A percentile compares a stretch with the other conserved stretches of the same genome.
These are phyloP conservation scores for Neoarius graeffei DNA, from an alignment of 2,113 vertebrate species.

Conservation along the genomic window DNA sequence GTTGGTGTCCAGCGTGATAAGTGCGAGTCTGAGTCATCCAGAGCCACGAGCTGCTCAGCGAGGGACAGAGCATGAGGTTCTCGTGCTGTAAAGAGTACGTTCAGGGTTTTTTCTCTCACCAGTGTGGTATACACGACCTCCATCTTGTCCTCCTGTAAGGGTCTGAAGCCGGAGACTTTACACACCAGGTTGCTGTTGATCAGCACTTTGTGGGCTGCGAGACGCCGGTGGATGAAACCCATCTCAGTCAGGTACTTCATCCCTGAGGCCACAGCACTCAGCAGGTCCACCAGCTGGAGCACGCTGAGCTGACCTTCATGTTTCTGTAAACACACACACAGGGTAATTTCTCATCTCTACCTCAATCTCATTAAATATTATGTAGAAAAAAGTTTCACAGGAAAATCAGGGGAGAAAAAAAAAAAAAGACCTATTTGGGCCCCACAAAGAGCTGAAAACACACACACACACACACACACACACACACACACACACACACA, in stretches of 20 bases:
- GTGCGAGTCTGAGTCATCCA: neutral
- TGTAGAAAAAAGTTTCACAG: neutral
- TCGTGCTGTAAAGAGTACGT: neutral
- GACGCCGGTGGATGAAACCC: conserved; percentile 90
- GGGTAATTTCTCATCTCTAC: neutral
- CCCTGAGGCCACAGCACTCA: conserved; percentile 87
- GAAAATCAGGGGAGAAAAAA: neutral
- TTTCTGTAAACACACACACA: conserved; percentile 69
- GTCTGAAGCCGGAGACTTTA: conserved; percentile 91
- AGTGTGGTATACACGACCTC: conserved; percentile 91
- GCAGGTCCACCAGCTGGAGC: conserved; percentile 84
- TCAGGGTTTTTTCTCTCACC: conserved; percentile 70
- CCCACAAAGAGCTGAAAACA: neutral
- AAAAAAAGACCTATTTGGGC: neutral
- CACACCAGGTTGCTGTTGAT: conserved; percentile 85
- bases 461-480: conserved; percentile 14
- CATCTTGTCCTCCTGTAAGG: conserved; percentile 86
- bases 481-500: conserved; percentile 10
- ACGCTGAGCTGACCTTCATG: conserved; percentile 87
- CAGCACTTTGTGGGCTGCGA: conserved; percentile 90
- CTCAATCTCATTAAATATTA: neutral
- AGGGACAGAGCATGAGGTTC: neutral
- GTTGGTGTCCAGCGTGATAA: neutral
- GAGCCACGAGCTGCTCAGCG: neutral
- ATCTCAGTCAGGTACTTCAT: conserved; percentile 97